A percentile compares a stretch with the other conserved stretches of the same genome.
Conservation (phyloP, 2,888 invertebrate species). For the Metopia argyrocephala region DNA sequence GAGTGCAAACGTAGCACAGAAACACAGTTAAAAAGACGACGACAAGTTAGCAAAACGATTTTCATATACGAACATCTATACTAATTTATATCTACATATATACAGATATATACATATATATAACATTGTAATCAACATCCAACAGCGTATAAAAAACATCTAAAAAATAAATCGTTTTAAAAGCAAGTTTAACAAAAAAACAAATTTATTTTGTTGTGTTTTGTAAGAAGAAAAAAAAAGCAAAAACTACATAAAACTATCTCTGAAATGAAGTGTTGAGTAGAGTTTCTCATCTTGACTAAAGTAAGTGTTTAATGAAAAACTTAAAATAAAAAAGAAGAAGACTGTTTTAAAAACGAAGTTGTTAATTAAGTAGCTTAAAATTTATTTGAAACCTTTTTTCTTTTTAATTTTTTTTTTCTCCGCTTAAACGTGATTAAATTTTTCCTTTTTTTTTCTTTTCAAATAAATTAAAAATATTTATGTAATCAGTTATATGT, state of each 20-base stretch:
- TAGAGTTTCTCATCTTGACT: conserved; percentile 41
- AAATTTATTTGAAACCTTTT: background rate
- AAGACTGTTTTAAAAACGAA: conserved; percentile 16
- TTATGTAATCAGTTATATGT: background rate
- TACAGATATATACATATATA: conserved; percentile 2
- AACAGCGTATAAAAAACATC: conserved; percentile 14
- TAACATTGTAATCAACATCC: background rate
- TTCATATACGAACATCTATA: conserved; percentile 49
- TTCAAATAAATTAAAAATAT: background rate
- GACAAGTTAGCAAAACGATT: conserved; percentile 42
- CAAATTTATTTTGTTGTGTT: conserved; percentile 38
- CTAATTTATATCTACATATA: conserved; percentile 26
- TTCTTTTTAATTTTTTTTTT: no score
- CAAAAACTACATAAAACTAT: conserved; percentile 26
- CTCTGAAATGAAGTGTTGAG: conserved; percentile 48
- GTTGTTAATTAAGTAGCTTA: conserved; percentile 13
- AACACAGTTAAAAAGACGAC: conserved; percentile 53
- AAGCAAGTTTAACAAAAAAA: conserved; percentile 17
- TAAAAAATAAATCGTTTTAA: background rate
- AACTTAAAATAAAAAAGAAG: conserved; percentile 1
- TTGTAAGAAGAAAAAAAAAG: conserved; percentile 25
- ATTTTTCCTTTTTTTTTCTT: background rate
- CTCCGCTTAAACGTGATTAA: no score
- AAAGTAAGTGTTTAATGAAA: conserved; percentile 50
- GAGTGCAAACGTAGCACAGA: conserved; percentile 65